Evolutionary conservation across 2,113 vertebrate species (phyloP).

Genomic region (Tachuris rubrigastra): DNA sequence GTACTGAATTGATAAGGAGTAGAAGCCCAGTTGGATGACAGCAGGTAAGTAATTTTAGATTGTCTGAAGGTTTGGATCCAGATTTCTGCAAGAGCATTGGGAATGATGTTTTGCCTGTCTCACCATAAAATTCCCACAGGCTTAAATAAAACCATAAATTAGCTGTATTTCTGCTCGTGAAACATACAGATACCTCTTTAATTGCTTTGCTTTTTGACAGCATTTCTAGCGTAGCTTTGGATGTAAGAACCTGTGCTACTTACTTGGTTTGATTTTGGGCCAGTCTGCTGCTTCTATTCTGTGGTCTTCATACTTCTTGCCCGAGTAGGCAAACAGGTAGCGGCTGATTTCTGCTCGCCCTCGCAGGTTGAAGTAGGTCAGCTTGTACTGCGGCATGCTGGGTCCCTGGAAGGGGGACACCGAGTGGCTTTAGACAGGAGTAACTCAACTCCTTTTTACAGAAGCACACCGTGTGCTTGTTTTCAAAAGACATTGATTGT

Average conservation of each 20-base stretch:
- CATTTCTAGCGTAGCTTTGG: background rate
- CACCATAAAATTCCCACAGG: background rate
- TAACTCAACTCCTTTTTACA: background rate
- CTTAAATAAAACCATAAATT: background rate
- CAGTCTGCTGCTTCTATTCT: slow-evolving; percentile 75
- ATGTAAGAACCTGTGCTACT: background rate
- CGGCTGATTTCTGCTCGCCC: slow-evolving; percentile 80
- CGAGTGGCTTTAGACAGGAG: background rate
- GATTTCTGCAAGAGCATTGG: background rate
- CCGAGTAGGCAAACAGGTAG: slow-evolving; percentile 77
- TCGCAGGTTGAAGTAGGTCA: slow-evolving; percentile 79
- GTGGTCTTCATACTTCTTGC: slow-evolving; percentile 74
- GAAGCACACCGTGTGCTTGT: rapidly evolving
- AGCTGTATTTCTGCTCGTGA: background rate
- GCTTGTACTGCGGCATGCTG: slow-evolving; percentile 77
- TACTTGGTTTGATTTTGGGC: slow-evolving; percentile 77
- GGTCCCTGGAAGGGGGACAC: background rate
- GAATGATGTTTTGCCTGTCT: background rate
- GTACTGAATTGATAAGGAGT: background rate
- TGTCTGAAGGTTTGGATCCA: rapidly evolving
- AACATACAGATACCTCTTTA: background rate
- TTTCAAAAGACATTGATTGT: background rate
- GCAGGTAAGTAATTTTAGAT: background rate
- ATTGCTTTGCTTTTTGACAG: background rate
- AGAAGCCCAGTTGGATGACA: background rate